Conservation (phyloP, 2,113 vertebrate species). For the Scortum barcoo region DNA sequence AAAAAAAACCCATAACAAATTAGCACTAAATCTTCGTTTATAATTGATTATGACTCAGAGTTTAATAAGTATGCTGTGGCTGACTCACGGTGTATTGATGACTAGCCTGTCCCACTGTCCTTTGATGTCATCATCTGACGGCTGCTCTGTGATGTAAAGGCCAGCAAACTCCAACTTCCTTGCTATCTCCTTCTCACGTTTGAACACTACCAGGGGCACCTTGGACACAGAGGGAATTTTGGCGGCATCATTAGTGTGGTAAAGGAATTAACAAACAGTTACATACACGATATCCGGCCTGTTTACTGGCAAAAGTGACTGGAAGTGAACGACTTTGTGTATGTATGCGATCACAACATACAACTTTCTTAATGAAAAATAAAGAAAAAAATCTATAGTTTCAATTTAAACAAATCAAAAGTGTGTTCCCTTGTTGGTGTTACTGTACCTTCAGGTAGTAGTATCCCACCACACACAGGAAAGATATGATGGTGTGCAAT, state of each 20-base stretch:
- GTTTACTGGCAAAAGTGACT: not conserved
- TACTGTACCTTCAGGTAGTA: constrained; percentile 93
- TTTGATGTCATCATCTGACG: constrained; percentile 98
- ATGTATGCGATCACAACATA: not conserved
- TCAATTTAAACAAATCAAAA: not conserved
- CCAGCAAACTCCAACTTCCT: constrained; percentile 98
- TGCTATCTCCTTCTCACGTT: constrained; percentile 97
- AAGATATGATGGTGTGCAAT: constrained; percentile 95
- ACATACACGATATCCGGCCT: not conserved
- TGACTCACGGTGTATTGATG: constrained; percentile 96
- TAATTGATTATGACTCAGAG: not conserved
- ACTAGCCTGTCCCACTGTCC: constrained; percentile 98
- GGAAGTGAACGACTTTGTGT: not conserved
- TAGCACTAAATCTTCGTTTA: constrained; percentile 1
- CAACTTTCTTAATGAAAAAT: not conserved
- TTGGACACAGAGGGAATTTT: constrained; percentile 56
- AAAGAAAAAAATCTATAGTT: not conserved
- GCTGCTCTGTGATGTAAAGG: constrained; percentile 97
- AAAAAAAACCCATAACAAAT: not conserved
- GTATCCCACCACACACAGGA: constrained; percentile 97
- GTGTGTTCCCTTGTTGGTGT: not conserved
- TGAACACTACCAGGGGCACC: constrained; percentile 98
- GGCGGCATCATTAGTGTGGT: not conserved
- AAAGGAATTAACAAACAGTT: not conserved
- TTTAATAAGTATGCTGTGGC: not conserved